A percentile compares a stretch with the other conserved stretches of the same genome.
Conservation (phyloP, 2,113 vertebrate genomes). For the Salvator merianae region DNA sequence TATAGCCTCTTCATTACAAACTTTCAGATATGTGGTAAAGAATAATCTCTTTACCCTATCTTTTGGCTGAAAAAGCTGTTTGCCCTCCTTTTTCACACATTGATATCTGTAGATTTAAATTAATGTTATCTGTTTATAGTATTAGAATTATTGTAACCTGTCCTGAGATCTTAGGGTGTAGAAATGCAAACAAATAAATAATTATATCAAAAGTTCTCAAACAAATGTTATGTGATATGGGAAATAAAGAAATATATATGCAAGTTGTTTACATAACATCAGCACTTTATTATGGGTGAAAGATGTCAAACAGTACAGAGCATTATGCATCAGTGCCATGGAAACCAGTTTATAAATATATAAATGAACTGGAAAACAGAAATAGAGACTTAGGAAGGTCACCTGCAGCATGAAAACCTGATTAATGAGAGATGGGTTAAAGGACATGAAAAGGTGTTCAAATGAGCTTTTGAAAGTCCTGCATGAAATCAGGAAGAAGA, state of each 20-base stretch:
- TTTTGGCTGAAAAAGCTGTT: no score
- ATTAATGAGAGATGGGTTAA: not conserved
- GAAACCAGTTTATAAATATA: constrained; percentile 1
- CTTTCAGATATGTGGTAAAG: no score
- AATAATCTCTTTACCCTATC: no score
- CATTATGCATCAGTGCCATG: constrained; percentile 2
- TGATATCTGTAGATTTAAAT: no score
- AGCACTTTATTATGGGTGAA: not conserved
- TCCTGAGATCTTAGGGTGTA: no score
- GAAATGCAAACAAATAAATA: no score
- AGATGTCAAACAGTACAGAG: not conserved
- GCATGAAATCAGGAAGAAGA: not conserved
- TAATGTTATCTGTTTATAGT: no score
- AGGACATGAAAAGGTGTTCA: not conserved
- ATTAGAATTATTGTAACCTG: no score
- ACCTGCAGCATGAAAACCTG: not conserved
- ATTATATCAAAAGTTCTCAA: not conserved
- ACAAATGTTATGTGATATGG: not conserved
- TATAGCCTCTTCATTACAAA: no score
- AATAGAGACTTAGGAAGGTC: not conserved
- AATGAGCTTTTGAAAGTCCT: not conserved
- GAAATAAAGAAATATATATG: not conserved
- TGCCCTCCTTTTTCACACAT: no score
- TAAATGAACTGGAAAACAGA: not conserved
- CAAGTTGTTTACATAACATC: not conserved